Evolutionary conservation across 1,140 invertebrate genomes (phyloP), one percentile per base, ranked within the genome.

Genomic region (Gryllus bimaculatus): DNA sequence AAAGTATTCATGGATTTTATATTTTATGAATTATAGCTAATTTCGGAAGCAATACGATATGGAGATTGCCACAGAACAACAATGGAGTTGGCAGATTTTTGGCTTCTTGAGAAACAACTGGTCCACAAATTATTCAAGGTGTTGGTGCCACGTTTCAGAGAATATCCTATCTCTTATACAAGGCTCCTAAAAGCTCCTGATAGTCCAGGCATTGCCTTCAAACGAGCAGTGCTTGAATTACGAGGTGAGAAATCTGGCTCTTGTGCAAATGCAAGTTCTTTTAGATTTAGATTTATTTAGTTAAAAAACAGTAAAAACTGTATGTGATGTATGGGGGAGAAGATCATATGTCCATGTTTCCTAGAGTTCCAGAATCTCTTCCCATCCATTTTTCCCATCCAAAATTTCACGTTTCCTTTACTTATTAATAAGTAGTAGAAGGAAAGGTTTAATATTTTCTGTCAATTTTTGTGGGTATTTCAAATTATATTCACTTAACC

Each of bases 71-170:
- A 97, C 83, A 90, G 89, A 84, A 88, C 90, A 79, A 97, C 94
- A 10, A 97, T 98, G 95, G 93, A 96, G 82, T 87, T 93, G 84
- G 95, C 95, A 21, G 90, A 95, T 84, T 97, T 90, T 86, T 98
- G 95, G 94, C 85, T 98, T 73, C 82, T 92, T 78, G 96, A 98
- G 82, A 97, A 97, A 83, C 93, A 96, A 85, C 85, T 96, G 15
- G 88, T 98, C 8, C 95, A 97, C 82, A 98, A 98, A 87, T 85
- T 98, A 73, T 98, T 98, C 83, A 97, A 98, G 90, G 95, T 97
- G 20, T 85, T 97, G 20, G 95, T 92, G 26, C 95, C 95, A 13
- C 87, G 95, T 78, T 98, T 90, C 87, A 87, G 93, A 83, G 89
- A 93, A 82, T 92, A 89, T 82, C 89, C 88, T 54, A 84, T 88